phyloP scores from a whole-genome alignment of 1,140 invertebrate species.

The Rhyacophila brunnea region DNA sequence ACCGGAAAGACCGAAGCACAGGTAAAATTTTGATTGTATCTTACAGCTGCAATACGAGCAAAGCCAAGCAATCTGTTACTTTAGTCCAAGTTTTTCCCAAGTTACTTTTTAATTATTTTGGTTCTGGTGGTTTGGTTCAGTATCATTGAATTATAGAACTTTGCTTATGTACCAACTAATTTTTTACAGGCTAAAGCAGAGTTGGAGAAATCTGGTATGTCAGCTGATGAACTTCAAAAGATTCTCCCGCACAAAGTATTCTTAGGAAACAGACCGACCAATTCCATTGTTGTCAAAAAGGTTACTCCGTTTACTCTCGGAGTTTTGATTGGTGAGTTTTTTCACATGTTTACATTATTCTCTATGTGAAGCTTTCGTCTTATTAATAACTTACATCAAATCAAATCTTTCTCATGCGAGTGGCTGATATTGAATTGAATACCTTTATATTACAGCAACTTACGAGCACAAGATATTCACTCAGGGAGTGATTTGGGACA shows the following conservation, averaged over 20 bases:
- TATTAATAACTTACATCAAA: too few relatives aligned
- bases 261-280: constrained; percentile 95
- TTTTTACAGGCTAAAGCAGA: constrained; percentile 73
- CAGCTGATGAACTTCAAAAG: constrained; percentile 68
- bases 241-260: constrained; percentile 97
- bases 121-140: too few relatives aligned
- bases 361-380: not conserved
- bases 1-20: constrained; percentile 82
- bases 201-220: constrained; percentile 70
- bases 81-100: too few relatives aligned
- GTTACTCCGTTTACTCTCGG: constrained; percentile 94
- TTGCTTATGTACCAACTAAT: too few relatives aligned
- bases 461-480: constrained; percentile 99
- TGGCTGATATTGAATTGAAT: too few relatives aligned
- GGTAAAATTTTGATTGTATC: too few relatives aligned
- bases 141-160: too few relatives aligned
- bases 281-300: constrained; percentile 93
- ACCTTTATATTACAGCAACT: constrained; percentile 77
- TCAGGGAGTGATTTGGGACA: constrained; percentile 98
- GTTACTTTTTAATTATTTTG: not conserved
- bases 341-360: not conserved
- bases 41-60: too few relatives aligned
- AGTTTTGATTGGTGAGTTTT: constrained; percentile 81
- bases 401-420: too few relatives aligned
- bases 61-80: too few relatives aligned